Conservation (phyloP, 2,113 vertebrate genomes). For the Pollimyrus isidori region DNA sequence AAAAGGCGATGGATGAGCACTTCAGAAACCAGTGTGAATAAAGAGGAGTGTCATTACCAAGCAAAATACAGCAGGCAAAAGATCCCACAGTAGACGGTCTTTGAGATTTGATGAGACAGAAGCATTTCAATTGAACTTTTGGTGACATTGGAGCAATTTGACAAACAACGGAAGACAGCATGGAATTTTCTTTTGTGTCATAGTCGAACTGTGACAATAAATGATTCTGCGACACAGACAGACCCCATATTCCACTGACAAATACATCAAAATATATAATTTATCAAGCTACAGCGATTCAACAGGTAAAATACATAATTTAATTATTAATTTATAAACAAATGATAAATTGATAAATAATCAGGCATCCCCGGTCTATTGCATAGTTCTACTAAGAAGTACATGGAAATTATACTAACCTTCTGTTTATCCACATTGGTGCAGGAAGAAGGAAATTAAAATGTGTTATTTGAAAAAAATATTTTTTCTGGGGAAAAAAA, state of each 20-base stretch:
- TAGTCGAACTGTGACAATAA: not conserved
- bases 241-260: not conserved
- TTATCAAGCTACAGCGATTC: not conserved
- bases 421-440: conserved; percentile 51
- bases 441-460: conserved; percentile 36
- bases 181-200: not conserved
- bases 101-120: not conserved
- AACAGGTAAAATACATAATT: not conserved
- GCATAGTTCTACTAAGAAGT: not conserved
- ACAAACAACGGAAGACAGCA: not conserved
- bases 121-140: not conserved
- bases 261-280: not conserved
- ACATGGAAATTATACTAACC: conserved; percentile 34
- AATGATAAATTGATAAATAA: too few relatives aligned
- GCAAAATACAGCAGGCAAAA: not conserved
- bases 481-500: not conserved
- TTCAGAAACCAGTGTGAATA: not conserved
- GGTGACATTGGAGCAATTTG: not conserved
- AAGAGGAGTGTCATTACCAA: not conserved
- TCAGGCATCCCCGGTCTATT: not conserved
- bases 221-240: not conserved
- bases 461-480: conserved; percentile 13
- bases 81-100: not conserved
- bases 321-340: not conserved
- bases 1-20: not conserved